Evolutionary conservation across 2,113 vertebrate genomes (phyloP).

Genomic region (Cranoglanis bouderius): DNA sequence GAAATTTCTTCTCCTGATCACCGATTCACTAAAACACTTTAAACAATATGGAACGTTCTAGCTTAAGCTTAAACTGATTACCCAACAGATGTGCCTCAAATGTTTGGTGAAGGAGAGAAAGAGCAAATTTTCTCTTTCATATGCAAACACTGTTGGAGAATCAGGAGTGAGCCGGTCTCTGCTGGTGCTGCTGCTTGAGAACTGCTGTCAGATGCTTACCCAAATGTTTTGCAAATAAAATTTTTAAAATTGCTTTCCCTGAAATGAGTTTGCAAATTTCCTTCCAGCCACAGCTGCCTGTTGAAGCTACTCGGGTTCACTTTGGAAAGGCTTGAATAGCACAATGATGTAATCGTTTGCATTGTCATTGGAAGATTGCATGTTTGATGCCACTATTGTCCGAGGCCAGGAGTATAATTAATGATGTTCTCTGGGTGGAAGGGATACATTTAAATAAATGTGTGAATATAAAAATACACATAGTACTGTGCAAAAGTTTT

Average conservation of each 20-base stretch:
- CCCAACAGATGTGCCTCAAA: background rate
- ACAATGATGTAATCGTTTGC: background rate
- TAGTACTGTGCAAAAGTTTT: no score
- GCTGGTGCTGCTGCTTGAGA: background rate
- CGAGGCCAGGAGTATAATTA: background rate
- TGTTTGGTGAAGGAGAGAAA: background rate
- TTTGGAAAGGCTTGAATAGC: background rate
- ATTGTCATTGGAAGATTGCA: background rate
- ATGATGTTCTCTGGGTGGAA: background rate
- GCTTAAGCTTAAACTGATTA: slow-evolving; percentile 10
- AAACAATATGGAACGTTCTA: slow-evolving; percentile 38
- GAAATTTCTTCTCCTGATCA: slow-evolving; percentile 31
- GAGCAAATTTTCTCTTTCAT: background rate
- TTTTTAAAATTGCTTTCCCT: background rate
- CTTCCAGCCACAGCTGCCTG: background rate
- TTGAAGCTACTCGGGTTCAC: background rate
- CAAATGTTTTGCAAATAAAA: slow-evolving; percentile 37
- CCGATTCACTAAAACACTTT: slow-evolving; percentile 17
- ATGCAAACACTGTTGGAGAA: background rate
- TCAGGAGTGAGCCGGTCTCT: background rate
- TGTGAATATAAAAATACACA: background rate
- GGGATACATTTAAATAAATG: background rate
- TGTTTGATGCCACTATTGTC: background rate
- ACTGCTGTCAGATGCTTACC: background rate
- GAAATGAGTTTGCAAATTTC: background rate